phyloP scores from a whole-genome alignment of 1,140 invertebrate species.

The Pteromalus puparum region DNA sequence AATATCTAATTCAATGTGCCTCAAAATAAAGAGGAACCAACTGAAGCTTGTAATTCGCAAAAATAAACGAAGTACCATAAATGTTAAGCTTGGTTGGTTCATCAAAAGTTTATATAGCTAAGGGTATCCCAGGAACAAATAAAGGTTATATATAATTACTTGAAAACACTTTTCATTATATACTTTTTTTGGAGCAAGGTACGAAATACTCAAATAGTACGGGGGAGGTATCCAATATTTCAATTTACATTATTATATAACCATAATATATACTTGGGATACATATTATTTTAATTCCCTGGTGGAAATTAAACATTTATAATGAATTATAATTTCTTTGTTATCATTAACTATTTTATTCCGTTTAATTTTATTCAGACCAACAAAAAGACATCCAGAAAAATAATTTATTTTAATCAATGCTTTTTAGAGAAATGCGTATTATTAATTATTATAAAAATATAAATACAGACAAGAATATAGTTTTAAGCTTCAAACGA shows the following conservation, averaged over 20 bases:
- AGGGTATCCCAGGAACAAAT: neutral
- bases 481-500: no score
- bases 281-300: constrained; percentile 10
- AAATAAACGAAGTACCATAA: neutral
- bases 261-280: constrained; percentile 7
- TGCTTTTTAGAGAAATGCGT: no score
- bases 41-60: neutral
- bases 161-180: neutral
- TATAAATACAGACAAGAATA: no score
- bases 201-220: neutral
- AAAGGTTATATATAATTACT: neutral
- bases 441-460: no score
- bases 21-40: no score
- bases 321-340: neutral
- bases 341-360: neutral
- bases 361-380: neutral
- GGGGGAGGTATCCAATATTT: no score
- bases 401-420: no score
- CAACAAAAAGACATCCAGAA: neutral
- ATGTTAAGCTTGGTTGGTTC: neutral
- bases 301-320: neutral
- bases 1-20: no score
- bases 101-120: neutral
- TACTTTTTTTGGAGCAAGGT: neutral
- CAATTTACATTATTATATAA: neutral